Evolutionary conservation across 2,888 invertebrate genomes (phyloP).

Genomic region (Lamellibrachia columna): DNA sequence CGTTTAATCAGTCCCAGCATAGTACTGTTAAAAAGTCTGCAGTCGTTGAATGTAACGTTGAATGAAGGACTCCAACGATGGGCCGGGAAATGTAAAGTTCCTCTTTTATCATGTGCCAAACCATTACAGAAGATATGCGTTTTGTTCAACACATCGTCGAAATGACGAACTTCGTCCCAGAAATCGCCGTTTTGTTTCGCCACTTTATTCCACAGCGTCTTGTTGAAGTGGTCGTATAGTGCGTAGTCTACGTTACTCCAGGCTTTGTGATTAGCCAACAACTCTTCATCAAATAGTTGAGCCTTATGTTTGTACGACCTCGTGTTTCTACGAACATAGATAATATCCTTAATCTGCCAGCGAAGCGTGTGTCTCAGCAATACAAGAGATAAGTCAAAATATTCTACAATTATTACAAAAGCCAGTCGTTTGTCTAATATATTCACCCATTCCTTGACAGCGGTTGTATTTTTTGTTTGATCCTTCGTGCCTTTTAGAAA

Average conservation of each 20-base stretch:
- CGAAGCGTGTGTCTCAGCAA: constrained; percentile 58
- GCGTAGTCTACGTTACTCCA: constrained; percentile 57
- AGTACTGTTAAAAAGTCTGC: no score
- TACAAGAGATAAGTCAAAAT: constrained; percentile 61
- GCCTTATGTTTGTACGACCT: no score
- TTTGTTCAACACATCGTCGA: background rate
- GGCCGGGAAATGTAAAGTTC: no score
- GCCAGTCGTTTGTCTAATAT: constrained; percentile 51
- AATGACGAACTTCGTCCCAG: constrained; percentile 37
- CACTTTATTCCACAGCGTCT: constrained; percentile 54
- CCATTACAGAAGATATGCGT: no score
- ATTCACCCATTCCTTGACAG: constrained; percentile 43
- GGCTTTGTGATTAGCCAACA: constrained; percentile 45
- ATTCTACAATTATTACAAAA: constrained; percentile 60
- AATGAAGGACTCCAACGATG: no score
- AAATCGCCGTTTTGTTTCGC: constrained; percentile 47
- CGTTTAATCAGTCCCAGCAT: no score
- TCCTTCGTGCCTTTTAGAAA: constrained; percentile 48
- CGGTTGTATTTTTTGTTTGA: constrained; percentile 36
- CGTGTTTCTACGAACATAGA: constrained; percentile 39
- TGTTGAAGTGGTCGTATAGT: constrained; percentile 43
- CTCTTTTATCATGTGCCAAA: no score
- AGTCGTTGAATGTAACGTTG: no score
- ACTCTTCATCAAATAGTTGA: no score
- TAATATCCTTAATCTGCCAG: constrained; percentile 61